Base-by-base conservation (phyloP, 2,797 vertebrate species). In the Cheirogaleus major region DNA sequence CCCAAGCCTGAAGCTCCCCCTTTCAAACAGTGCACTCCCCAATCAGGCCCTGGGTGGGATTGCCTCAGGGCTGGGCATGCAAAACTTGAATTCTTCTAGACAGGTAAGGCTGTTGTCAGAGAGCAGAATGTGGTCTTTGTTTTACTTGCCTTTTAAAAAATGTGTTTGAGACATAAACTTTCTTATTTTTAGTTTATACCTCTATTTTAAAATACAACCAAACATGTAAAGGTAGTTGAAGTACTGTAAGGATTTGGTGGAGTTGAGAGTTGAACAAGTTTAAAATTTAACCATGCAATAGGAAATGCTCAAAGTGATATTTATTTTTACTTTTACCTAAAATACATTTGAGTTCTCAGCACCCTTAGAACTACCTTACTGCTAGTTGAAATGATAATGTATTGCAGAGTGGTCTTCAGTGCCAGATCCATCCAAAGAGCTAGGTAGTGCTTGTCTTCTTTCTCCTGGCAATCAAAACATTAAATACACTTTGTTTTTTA, bases 61-160 rank as follows among this genome's bases (percentile, higher is more conserved):
- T 99, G 99, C 99, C 98, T 99, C 99, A 98, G 99, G 99, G 99
- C 99, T 99, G 99, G 99, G 99, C 99, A 99, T 99, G 99, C 99
- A 99, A 99, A 99, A 99, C 99, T 99, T 99, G 99, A 99, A 99
- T 99, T 99, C 99, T 99, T 99, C 99, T 99, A 99, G 99, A 99
- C 99, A 99, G 99, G 99, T 99, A 99, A 99, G 98, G 96, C 96
- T 72, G 69, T 59, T 82, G 81, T 93, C 81, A 79, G 72, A 96
- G 79, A 82, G 79, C n/a, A n/a, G 3, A 2, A 63, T 2, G 30
- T 50, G 72, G 93, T 35, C 98, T 97, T n/a, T 30, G 8, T 50
- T 7, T 73, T 41, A 32, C 78, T 12, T 93, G 50, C 75, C 86
- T 85, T 55, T 87, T 69, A 15, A 87, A 89, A 78, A 38, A 88